Base-by-base conservation (phyloP, 2,113 vertebrate species). In the Notiomystis cincta region DNA sequence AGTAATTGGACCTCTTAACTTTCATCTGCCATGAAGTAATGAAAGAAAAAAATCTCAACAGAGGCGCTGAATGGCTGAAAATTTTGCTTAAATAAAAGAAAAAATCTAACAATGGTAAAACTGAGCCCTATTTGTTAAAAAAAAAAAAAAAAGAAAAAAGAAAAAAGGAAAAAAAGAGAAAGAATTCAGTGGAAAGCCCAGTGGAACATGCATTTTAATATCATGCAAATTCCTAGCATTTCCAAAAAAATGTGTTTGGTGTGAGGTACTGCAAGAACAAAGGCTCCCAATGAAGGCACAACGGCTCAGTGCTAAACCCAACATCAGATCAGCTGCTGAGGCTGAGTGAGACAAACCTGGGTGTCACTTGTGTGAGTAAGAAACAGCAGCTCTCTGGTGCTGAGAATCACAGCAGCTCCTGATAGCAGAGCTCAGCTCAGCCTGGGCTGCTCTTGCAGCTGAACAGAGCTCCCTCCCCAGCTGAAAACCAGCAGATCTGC, bases 1-100 rank as follows among this genome's bases (percentile, higher is more conserved):
- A 93, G 96, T 97, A 97, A 93, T 97, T 96, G 97, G 96, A 91
- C 89, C 96, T 97, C 97, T 97, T 97, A 95, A 75, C 94, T 95
- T 96, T 97, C 94, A 97, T 97, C 95, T 94, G 94, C 97, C 93
- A 95, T 97, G 92, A 96, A 97, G 93, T 92, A 96, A 93, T 91
- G 91, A 96, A 96, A 95, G 95, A 96, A 96, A 97, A 89, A 97
- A 86, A 93, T 96, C 90, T 40, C 80, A 73, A 75, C 90, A 86
- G 94, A 91, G 76, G 78, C 8, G 0, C 85, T 90, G 93, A 95
- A 95, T 91, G 94, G 95, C 80, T 88, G 87, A 93, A 91, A 91
- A 94, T 76, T 96, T 95, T 96, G 64, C 88, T 97, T 96, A 93
- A 96, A 95, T 65, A 90, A 81, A 78, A 93, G 35, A 61, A 90